Conservation (phyloP, 2,113 vertebrate genomes). For the Antechinus stuartii region DNA sequence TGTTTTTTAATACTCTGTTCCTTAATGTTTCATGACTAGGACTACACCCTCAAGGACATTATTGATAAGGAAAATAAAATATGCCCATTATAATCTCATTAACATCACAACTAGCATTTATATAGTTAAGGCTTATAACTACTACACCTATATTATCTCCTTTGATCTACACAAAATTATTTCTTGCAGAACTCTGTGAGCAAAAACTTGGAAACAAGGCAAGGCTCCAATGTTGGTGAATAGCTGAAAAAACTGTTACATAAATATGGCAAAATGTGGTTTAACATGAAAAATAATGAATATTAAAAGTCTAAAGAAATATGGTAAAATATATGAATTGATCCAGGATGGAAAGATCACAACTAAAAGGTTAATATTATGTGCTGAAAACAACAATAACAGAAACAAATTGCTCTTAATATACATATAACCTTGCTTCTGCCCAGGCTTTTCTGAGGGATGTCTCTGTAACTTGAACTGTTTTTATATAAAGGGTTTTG, state of each 20-base stretch:
- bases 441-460: neutral
- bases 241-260: neutral
- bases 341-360: neutral
- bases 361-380: neutral
- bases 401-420: neutral
- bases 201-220: neutral
- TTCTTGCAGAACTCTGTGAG: neutral
- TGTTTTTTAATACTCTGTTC: neutral
- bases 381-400: neutral
- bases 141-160: neutral
- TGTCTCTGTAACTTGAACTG: neutral
- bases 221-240: neutral
- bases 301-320: neutral
- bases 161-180: neutral
- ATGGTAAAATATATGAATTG: neutral
- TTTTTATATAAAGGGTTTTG: neutral
- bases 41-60: neutral
- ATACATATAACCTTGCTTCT: neutral
- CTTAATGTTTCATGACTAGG: neutral
- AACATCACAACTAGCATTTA: neutral
- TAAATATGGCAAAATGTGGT: neutral
- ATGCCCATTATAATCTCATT: neutral
- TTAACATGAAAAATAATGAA: neutral
- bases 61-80: neutral
- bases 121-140: neutral